Evolutionary conservation across 2,797 vertebrate species (phyloP).

Genomic region (Alexandromys oeconomus): DNA sequence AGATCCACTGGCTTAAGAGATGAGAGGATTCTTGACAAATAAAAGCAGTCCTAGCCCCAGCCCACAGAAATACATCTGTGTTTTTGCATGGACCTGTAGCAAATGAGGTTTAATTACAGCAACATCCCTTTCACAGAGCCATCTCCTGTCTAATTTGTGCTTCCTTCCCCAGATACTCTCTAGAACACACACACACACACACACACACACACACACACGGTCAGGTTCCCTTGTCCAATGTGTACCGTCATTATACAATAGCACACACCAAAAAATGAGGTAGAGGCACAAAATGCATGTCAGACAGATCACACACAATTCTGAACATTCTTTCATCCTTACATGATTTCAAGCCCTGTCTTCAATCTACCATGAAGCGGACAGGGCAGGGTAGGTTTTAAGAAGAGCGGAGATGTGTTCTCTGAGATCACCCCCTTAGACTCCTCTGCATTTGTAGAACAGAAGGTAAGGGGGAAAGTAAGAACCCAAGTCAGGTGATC

Average conservation of each 20-base stretch:
- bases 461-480: conserved; percentile 51
- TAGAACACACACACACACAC: background rate
- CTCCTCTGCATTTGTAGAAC: conserved; percentile 8
- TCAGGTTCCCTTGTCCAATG: conserved; percentile 27
- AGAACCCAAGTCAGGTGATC: conserved; percentile 72
- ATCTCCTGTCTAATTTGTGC: background rate
- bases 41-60: conserved; percentile 49
- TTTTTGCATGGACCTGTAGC: conserved; percentile 35
- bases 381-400: background rate
- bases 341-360: background rate
- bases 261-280: background rate
- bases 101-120: conserved; percentile 32
- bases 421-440: conserved; percentile 12
- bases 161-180: background rate
- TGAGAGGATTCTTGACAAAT: conserved; percentile 66
- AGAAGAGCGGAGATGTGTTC: conserved; percentile 31
- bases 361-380: background rate
- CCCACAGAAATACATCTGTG: conserved; percentile 20
- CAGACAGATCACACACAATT: background rate
- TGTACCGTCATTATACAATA: background rate
- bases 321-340: background rate
- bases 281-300: background rate
- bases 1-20: conserved; percentile 68
- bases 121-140: conserved; percentile 19
- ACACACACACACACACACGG: background rate